Evolutionary conservation across 1,140 invertebrate species (phyloP).

Genomic region (Macrobrachium rosenbergii): DNA sequence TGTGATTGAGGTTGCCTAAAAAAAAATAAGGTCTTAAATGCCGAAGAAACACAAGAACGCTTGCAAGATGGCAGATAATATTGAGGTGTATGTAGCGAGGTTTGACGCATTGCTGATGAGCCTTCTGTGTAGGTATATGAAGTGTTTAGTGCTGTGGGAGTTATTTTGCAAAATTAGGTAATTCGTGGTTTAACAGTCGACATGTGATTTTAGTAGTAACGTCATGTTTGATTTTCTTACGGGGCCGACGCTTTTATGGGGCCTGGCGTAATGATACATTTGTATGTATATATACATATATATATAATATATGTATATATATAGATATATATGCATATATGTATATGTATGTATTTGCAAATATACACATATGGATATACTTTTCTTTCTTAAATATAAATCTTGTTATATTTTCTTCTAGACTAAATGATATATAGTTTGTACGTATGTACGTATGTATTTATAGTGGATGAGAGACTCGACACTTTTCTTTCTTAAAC

Average conservation of each 20-base stretch:
- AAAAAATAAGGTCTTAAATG: too few species aligned
- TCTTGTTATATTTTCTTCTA: too few species aligned
- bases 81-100: neutral
- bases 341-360: slow-evolving; percentile 8
- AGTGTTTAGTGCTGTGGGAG: neutral
- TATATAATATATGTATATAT: slow-evolving; percentile 25
- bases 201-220: neutral
- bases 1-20: too few species aligned
- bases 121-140: neutral
- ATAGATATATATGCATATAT: slow-evolving; percentile 24
- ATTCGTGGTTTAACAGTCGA: neutral
- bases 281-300: slow-evolving; percentile 19
- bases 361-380: slow-evolving; percentile 23
- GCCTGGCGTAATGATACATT: neutral
- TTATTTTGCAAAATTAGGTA: slow-evolving; percentile 23
- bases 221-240: neutral
- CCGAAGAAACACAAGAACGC: too few species aligned
- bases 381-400: too few species aligned
- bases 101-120: neutral
- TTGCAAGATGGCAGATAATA: neutral
- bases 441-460: slow-evolving; percentile 2
- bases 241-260: neutral
- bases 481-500: too few species aligned
- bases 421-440: too few species aligned
- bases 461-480: too few species aligned